Base-by-base conservation (phyloP, 2,113 vertebrate species). In the Hoplias malabaricus region DNA sequence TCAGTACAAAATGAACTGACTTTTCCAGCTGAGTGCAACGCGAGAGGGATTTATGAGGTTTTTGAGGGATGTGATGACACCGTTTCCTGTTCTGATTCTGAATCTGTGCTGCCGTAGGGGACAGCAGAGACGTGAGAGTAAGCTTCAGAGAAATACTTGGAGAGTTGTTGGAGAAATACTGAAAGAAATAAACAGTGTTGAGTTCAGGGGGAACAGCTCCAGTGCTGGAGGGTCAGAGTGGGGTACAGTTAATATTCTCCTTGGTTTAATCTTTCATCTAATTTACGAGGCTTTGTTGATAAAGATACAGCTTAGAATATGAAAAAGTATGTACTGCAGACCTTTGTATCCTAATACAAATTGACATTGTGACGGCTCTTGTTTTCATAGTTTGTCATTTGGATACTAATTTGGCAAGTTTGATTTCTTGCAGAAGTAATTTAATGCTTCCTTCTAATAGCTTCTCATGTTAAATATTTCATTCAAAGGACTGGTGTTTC, bases 11-110 rank as follows among this genome's bases (percentile, higher is more conserved):
- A 38, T 48, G 21, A 31, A 42, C 46, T 46, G 54, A 9, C 73
- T 70, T 50, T 56, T 69, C 72, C 54, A 33, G 62, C 33, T 38
- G 59, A 57, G n/a, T 69, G 67, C 2, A 69, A 38, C 38, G 31
- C 12, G 27, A 43, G 27, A 69, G 25, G 71, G 57, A 63, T 65
- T 75, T 63, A n/a, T 27, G 57, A 70, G 16, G 79, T 57, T 43
- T 36, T 36, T 56, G 4, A 36, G 43, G 10, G 13, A 14, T 82
- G 43, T 62, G 69, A 73, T 21, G 14, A 69, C 33, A 31, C 73
- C 65, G 38, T 12, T 67, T 83, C 65, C 46, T 71, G 71, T 81
- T 74, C n/a, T 43, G 62, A n/a, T 79, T 70, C 12, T 34, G 50
- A 50, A 19, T 73, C 56, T 61, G 34, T 23, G 46, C 40, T 59